Evolutionary conservation across 2,797 vertebrate species (phyloP), one percentile per base, ranked within the genome.

Genomic region (Sitta carolinensis): DNA sequence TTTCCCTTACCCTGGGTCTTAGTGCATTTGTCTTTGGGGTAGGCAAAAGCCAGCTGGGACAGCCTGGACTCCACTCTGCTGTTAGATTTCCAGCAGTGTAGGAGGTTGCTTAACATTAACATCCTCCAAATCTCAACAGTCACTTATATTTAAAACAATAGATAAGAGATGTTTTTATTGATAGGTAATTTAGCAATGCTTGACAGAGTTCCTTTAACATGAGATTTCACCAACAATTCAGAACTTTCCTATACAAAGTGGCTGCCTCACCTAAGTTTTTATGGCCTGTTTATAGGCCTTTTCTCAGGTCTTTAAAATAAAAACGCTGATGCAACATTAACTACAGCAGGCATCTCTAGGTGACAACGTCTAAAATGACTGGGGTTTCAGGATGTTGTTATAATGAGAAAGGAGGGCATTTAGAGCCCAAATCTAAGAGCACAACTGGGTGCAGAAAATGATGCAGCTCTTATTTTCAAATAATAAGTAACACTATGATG

Each of bases 351-450:
- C 77, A 74, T 50, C 92, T 84, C 78, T 15, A 58, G 95, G 94
- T 96, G 96, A 96, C 68, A 59, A 73, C 94, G 96, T 97, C 92
- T 96, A 80, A 98, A 98, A 98, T 97, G 93, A 97, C 40, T 95
- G 93, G 90, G 84, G 89, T 97, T 97, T 90, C 88, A 94, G 94
- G 93, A 92, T 43, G 93, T 72, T 54, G 90, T 91, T 96, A 67
- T 98, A 97, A 98, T 97, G 94, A 97, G 96, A 96, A 96, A 84
- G 91, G 77, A 95, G 86, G 87, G 84, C 68, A 64, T 85, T 63
- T 57, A 70, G 91, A 97, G 87, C 97, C 96, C 96, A 97, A 97
- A 98, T 98, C 97, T 97, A 94, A 94, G 84, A 94, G 80, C 97
- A 78, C 95, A 5, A 97, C 96, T 95, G 96, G 97, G 92, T 75